Percentiles rank a stretch among this genome's conserved stretches.
phyloP scores from a whole-genome alignment of 2,113 vertebrate species.

The Sakesphorus luctuosus region DNA sequence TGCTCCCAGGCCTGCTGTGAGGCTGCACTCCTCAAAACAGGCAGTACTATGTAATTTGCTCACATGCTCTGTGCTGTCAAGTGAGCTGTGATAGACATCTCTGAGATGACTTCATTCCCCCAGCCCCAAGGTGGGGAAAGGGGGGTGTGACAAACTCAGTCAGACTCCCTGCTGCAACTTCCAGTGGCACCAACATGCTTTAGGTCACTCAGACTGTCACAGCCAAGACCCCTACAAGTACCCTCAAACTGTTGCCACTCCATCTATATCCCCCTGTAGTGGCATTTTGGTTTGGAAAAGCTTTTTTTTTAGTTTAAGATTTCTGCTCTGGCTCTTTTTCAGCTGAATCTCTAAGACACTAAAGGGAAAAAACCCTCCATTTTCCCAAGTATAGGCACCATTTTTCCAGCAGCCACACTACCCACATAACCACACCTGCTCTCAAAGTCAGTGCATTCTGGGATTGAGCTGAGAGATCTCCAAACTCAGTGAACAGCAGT shows the following conservation, averaged over 20 bases:
- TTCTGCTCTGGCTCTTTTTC: neutral
- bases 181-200: rapidly evolving
- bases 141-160: neutral
- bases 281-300: neutral
- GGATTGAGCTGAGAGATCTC: neutral
- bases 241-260: neutral
- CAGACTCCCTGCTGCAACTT: neutral
- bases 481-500: no score
- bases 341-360: neutral
- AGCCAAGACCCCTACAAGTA: neutral
- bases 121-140: neutral
- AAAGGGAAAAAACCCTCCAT: neutral
- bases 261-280: neutral
- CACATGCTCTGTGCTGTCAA: neutral
- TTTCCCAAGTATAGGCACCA: neutral
- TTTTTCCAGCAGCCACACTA: neutral
- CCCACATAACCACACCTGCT: rapidly evolving
- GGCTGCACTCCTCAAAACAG: neutral
- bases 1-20: neutral
- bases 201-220: neutral
- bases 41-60: neutral
- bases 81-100: neutral
- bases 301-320: neutral
- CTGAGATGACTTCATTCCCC: neutral
- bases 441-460: neutral